A percentile compares a stretch with the other conserved stretches of the same genome.
These are phyloP conservation scores for Aphodius sticticus DNA, from an alignment of 2,888 invertebrate genomes.

Conservation along the genomic window DNA sequence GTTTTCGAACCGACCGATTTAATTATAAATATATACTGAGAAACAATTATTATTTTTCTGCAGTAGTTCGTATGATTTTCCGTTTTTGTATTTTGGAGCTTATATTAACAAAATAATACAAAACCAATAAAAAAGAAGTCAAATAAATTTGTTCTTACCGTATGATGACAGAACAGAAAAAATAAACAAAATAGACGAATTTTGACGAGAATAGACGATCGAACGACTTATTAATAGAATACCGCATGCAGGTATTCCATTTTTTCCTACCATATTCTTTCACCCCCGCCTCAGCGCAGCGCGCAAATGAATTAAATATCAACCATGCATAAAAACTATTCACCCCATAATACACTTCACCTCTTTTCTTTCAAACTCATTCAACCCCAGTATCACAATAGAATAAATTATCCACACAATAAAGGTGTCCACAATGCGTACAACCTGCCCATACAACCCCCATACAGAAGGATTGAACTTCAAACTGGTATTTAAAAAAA, in stretches of 20 bases:
- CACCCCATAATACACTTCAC: neutral
- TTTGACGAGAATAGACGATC: neutral
- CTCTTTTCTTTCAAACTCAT: neutral
- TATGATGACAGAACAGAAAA: too few species aligned
- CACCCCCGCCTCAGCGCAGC: neutral
- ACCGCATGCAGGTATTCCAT: neutral
- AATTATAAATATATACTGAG: too few species aligned
- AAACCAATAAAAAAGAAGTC: too few species aligned
- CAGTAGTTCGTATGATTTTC: too few species aligned
- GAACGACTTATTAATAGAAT: neutral
- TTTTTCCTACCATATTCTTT: neutral
- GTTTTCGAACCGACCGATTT: too few species aligned
- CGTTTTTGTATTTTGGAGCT: too few species aligned
- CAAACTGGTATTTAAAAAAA: neutral
- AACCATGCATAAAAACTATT: neutral
- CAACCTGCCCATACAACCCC: neutral
- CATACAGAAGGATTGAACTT: neutral
- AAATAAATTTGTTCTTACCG: too few species aligned
- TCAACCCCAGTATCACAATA: neutral
- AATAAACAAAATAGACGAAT: neutral
- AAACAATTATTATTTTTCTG: too few species aligned
- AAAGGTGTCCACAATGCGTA: neutral
- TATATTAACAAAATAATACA: too few species aligned
- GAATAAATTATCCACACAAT: neutral
- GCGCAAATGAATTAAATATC: neutral